These are phyloP conservation scores for Proctacanthus coquilletti DNA, from an alignment of 1,140 invertebrate genomes.

Conservation along the genomic window DNA sequence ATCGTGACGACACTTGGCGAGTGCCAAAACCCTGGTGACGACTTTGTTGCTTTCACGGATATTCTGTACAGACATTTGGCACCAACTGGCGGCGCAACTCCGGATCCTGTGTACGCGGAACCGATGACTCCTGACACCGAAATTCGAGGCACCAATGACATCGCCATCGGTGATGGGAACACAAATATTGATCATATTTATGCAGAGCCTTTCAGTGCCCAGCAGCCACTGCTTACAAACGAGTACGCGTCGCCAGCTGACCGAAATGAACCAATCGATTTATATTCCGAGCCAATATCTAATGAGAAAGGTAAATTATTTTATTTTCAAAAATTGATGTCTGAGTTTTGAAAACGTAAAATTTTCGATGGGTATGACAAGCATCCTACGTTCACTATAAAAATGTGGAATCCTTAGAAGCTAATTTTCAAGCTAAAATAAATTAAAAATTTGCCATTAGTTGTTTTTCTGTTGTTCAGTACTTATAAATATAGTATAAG, in stretches of 20 bases:
- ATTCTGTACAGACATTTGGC: constrained; percentile 13
- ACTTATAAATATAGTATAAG: no score
- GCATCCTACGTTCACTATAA: no score
- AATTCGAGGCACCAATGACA: neutral
- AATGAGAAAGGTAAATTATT: constrained; percentile 12
- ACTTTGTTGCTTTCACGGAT: constrained; percentile 11
- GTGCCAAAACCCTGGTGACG: constrained; percentile 6
- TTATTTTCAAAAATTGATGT: no score
- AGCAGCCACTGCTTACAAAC: constrained; percentile 14
- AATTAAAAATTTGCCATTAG: no score
- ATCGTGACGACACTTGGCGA: constrained; percentile 9
- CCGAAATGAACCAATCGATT: constrained; percentile 6
- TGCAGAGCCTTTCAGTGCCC: constrained; percentile 11
- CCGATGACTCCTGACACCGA: constrained; percentile 1
- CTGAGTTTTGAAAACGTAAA: no score
- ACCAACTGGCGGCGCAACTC: constrained; percentile 3
- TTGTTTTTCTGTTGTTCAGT: neutral
- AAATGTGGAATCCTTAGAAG: no score
- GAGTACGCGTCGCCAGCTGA: constrained; percentile 17
- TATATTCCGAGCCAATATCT: constrained; percentile 17
- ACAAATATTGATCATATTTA: constrained; percentile 16
- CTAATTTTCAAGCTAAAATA: no score
- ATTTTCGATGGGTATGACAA: no score
- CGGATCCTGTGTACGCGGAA: constrained; percentile 8
- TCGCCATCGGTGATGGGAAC: neutral